Base-by-base conservation (phyloP, 2,113 vertebrate species). In the Anoplopoma fimbria region DNA sequence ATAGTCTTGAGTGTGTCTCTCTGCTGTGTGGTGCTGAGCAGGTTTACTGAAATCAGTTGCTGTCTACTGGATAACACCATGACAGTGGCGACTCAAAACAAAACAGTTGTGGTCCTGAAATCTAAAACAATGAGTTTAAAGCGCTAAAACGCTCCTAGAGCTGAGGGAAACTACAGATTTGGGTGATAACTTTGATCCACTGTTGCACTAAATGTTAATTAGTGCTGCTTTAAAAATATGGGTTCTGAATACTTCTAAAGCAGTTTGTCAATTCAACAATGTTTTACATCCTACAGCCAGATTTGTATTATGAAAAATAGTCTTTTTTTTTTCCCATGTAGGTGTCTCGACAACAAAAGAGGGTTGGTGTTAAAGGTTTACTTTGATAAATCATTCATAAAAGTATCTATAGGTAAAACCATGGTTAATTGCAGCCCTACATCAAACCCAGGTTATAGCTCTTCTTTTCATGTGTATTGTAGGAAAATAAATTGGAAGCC, bases 401-500 rank as follows among this genome's bases (percentile, higher is more conserved):
- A 25, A 25, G n/a, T 19, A 25, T 2, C 23, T 21, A 9, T 2
- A 29, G 49, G 42, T 25, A 42, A 42, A 45, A 42, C 53, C 2
- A 27, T 12, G 9, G 33, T 23, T 27, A 21, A 31, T 21, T 27
- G 33, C 55, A 60, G 55, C 29, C 29, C 14, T 7, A 36, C 36
- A 29, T 19, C 2, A 72, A 57, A 80, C 15, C 25, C 47, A 29
- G 15, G 9, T 55, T n/a, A 40, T 40, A 27, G 1, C 47, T 31
- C 1, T 21, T 68, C 12, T 69, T 51, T 14, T 63, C 33, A 42
- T 14, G 4, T 53, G 2, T 69, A 69, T 49, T 42, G 25, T 33
- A 9, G 34, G 25, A 53, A 75, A 70, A 65, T 45, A 38, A 73
- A 82, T 34, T 53, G 19, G 27, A 75, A 81, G 55, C 29, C 14